Conservation (phyloP, 2,797 vertebrate species). For the Tokudaia tokunoshimensis region DNA sequence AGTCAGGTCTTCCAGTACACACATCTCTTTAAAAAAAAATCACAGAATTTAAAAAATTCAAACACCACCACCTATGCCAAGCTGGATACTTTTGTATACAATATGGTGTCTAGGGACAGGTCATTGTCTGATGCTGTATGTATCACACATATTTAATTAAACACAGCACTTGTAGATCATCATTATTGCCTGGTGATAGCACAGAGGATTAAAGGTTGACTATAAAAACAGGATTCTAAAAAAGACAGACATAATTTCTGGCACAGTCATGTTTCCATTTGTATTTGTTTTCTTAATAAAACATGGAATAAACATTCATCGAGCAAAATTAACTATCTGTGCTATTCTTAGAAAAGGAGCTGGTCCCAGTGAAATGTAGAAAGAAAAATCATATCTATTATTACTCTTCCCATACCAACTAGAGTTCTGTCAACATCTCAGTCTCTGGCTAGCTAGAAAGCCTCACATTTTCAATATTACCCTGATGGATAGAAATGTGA, state of each 20-base stretch:
- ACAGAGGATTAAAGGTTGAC: not conserved
- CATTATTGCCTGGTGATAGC: not conserved
- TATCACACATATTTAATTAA: not conserved
- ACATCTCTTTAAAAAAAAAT: not conserved
- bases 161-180: slow-evolving; percentile 11
- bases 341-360: slow-evolving; percentile 66
- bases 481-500: slow-evolving; percentile 17
- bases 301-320: slow-evolving; percentile 5
- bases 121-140: not conserved
- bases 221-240: slow-evolving; percentile 65
- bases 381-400: slow-evolving; percentile 44
- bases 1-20: not conserved
- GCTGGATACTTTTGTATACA: not conserved
- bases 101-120: not conserved
- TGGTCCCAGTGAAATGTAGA: not conserved
- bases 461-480: slow-evolving; percentile 22
- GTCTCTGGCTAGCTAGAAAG: not conserved
- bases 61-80: not conserved
- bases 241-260: not conserved
- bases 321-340: slow-evolving; percentile 30
- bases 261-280: slow-evolving; percentile 32
- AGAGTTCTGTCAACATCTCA: not conserved
- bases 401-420: not conserved
- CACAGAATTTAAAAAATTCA: not conserved
- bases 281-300: not conserved